Evolutionary conservation across 2,888 invertebrate genomes (phyloP), one percentile per base, ranked within the genome.

Genomic region (Parnassius apollo): DNA sequence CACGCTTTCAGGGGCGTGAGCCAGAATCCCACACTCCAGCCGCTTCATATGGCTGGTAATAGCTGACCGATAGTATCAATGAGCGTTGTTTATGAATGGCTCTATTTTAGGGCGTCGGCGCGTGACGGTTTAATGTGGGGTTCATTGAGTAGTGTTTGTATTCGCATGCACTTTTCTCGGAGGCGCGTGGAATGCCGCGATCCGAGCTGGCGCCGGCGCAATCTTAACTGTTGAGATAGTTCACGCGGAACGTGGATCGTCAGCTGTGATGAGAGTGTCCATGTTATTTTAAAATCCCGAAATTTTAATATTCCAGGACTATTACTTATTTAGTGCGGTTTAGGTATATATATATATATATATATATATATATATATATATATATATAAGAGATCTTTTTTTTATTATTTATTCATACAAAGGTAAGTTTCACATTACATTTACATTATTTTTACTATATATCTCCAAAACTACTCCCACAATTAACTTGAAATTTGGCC

Each of bases 51-150:
- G 49, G 13, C 76, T 83, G 74, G 77, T 80, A 82, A 83, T 83
- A 46, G 13, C 52, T 49, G 61, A 72, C 76, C 69, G 76, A 80
- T 83, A 80, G 78, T 80, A 82, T 83, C 75, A 78, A 81, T 84
- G 78, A 78, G 79, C 80, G 83, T 82, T 85, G 83, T 82, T 83
- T 82, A 80, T 86, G 85, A 87, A 88, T 86, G 85, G 77, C 74
- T 86, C 80, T 87, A 88, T 88, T 85, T 87, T 66, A 75, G 78
- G 78, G 78, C 76, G 83, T 72, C 75, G 80, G 81, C 76, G 83
- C 86, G 82, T 85, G 82, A 78, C 83, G 77, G 78, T 68, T 78
- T 76, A 76, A 80, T 81, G 77, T 69, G 74, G 75, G 75, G 76
- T 81, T 73, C 80, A 80, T 76, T 77, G 77, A 71, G 74, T 75